Evolutionary conservation across 1,140 invertebrate genomes (phyloP).

Genomic region (Linepithema humile): DNA sequence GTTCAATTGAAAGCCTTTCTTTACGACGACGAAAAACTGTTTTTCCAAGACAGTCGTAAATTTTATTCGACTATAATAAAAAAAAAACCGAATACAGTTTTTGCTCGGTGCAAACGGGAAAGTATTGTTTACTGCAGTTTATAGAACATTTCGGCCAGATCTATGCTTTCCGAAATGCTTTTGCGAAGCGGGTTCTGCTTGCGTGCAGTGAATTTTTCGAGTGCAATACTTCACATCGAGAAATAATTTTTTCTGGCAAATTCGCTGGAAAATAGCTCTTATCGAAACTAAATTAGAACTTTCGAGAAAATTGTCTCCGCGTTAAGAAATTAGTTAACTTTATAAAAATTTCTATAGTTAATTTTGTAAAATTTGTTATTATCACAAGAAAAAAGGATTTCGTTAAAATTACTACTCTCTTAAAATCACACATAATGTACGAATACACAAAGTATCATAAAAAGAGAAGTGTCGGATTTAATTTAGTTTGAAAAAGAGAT

Average conservation of each 20-base stretch:
- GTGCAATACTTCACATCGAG: not conserved
- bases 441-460: too few relatives aligned
- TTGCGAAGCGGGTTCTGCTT: too few relatives aligned
- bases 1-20: not conserved
- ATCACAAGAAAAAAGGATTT: too few relatives aligned
- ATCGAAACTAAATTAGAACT: not conserved
- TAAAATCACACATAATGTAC: too few relatives aligned
- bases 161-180: not conserved
- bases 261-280: not conserved
- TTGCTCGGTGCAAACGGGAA: not conserved
- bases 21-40: not conserved
- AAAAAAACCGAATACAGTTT: not conserved
- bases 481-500: not conserved
- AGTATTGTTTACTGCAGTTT: not conserved
- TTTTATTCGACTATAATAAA: slow-evolving; percentile 6
- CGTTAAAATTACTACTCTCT: too few relatives aligned
- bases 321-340: too few relatives aligned
- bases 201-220: not conserved
- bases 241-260: not conserved
- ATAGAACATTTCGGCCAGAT: not conserved
- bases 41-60: not conserved
- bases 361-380: not conserved
- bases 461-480: too few relatives aligned
- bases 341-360: not conserved
- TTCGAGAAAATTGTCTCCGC: slow-evolving; percentile 55